Evolutionary conservation across 1,140 invertebrate species (phyloP), one percentile per base, ranked within the genome.

Genomic region (Drosophila obscura): DNA sequence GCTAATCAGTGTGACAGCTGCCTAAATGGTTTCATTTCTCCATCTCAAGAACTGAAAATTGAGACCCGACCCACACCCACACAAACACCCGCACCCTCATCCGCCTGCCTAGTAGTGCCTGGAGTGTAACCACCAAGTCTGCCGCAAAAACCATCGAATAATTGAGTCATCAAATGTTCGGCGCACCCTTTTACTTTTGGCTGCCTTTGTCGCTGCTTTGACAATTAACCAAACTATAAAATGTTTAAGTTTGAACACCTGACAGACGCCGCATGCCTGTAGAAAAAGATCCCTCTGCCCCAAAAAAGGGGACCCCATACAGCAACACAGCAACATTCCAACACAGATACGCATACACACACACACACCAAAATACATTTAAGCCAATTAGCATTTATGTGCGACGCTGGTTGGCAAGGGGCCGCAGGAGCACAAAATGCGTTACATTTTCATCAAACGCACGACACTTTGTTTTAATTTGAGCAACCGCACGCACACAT

Each of bases 361-460:
- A 19, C 7, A 60, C 45, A 52, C 50, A 46, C 49, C 45, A 24
- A 51, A 56, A 73, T 51, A 79, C 84, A 88, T 83, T 89, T 88
- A 88, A 88, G 83, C 83, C 83, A 88, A 88, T 88, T 88, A 89
- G 83, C 83, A 88, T 88, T 88, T 88, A 88, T 88, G 84, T 88
- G 84, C 68, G 84, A 49, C 74, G 78, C 57, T 67, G 53, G 58
- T 49, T 59, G 75, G 53, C 69, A 50, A 43, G 8, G 31, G 3
- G 31, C 31, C 8, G 8, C 31, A 13, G 35, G 35, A 11, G 53
- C 73, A 60, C 63, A 69, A 82, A 82, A 85, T 81, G 83, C 83
- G 83, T 88, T 88, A 88, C 84, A 89, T 89, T 88, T 88, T 89
- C 83, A 88, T 88, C 84, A 88, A 88, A 88, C 79, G 84, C 83